Evolutionary conservation across 2,888 invertebrate genomes (phyloP), one percentile per base, ranked within the genome.

Genomic region (Aleiodes alternator): DNA sequence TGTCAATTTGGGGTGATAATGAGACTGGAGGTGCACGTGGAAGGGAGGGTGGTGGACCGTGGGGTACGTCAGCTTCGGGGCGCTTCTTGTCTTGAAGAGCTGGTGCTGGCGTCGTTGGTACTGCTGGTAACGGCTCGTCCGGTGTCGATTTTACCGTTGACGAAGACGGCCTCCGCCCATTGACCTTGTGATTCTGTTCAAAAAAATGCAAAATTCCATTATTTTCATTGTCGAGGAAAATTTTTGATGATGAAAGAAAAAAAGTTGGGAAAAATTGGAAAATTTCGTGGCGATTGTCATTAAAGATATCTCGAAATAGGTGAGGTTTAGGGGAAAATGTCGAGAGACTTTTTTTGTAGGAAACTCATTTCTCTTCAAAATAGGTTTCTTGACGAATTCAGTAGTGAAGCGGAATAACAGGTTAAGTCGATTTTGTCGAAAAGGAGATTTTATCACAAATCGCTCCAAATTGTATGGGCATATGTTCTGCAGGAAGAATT

Each of bases 161-260:
- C 51, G 89, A 89, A 0, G 90, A 89, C 80, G 84, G 92, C 87
- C 85, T 90, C 86, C 86, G 87, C 38, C 93, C 93, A 85, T 92
- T 93, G 56, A 92, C 84, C 83, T 92, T 91, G 91, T 92, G 88
- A 77, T 82, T 85, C 88, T 89, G 79, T 16, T 53, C 7, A 48
- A 34, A 86, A 84, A 57, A 9, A 38, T 11, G 6, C 9, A 56
- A 59, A 23, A 48, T 4, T 34, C 56, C 34, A 34, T 34, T 11
- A 70, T 74, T 51, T 51, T 48, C 68, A 8, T 55, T 38, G 6
- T 34, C 34, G 23, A 23, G 14, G 16, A 73, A 64, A 77, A 56
- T 51, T 14, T 72, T 68, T 9, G 11, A 61, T 43, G 55, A 48
- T 7, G 12, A 16, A 8, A n/a, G n/a, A n/a, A 2, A 23, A 23